Evolutionary conservation across 2,113 vertebrate species (phyloP), one percentile per base, ranked within the genome.

Genomic region (Poeciliopsis occidentalis): DNA sequence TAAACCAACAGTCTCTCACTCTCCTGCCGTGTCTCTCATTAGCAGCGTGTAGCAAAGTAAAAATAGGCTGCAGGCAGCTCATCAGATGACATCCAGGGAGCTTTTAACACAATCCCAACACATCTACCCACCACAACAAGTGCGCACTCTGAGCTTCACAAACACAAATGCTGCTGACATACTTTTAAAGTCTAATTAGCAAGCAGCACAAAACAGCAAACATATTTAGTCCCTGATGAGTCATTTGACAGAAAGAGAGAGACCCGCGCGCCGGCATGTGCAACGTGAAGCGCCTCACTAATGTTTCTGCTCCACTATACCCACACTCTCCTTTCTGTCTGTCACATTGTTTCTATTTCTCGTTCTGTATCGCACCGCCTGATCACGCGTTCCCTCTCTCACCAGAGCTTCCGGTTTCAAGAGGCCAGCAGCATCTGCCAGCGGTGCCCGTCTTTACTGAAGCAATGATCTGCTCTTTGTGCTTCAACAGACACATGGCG

Each of bases 61-160:
- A 80, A 80, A 73, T 29, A 64, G 64, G 39, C 71, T 79, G 74
- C 63, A 73, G 73, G 75, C 69, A 64, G 72, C 62, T 85, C 73
- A 69, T 76, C n/a, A 19, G 44, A 68, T 3, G 1, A 64, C 73
- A 78, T 71, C 64, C 67, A 64, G 69, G 80, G 70, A 81, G 81
- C 62, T 65, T 81, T 87, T 75, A 86, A 72, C 62, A 75, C 39
- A 66, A 24, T 71, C 64, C 64, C 32, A 83, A 76, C 54, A 75
- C 24, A 72, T 64, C 37, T 39, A 69, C 27, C 73, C 44, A 60
- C 27, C 34, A 37, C 34, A 47, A 64, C 47, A 3, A 0, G 15
- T 24, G 39, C 64, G 64, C 12, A 63, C 37, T 34, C 65, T 39
- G 6, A 60, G 65, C 51, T 51, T 71, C 8, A n/a, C 19, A 24